Evolutionary conservation across 2,888 invertebrate species (phyloP).

Genomic region (Cephus sareptanus): DNA sequence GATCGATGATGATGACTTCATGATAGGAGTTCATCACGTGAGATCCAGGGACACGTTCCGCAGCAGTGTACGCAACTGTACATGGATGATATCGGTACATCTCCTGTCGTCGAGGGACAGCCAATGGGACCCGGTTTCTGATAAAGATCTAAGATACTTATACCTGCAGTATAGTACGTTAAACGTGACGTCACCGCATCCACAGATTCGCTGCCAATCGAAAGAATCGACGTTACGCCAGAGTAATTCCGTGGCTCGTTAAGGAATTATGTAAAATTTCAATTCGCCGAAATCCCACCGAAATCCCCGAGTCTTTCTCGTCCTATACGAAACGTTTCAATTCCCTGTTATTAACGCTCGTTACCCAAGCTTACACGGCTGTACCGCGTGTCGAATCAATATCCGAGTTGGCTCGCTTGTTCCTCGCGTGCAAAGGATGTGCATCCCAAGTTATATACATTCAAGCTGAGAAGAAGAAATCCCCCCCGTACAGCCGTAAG

Average conservation of each 20-base stretch:
- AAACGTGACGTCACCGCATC: neutral
- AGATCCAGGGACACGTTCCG: neutral
- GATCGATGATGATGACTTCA: neutral
- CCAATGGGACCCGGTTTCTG: neutral
- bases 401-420: neutral
- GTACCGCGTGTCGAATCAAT: neutral
- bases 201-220: neutral
- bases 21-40: neutral
- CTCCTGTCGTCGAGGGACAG: neutral
- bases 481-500: conserved; percentile 36
- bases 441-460: neutral
- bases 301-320: neutral
- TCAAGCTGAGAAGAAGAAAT: neutral
- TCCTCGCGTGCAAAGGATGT: neutral
- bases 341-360: neutral
- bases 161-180: neutral
- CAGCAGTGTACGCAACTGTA: neutral
- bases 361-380: neutral
- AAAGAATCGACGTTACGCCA: neutral
- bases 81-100: neutral
- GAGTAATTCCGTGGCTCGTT: neutral
- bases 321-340: neutral
- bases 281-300: neutral
- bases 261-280: neutral
- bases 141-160: neutral